These are phyloP conservation scores for Capra hircus DNA, from an alignment of 2,113 vertebrate genomes.

Conservation along the genomic window DNA sequence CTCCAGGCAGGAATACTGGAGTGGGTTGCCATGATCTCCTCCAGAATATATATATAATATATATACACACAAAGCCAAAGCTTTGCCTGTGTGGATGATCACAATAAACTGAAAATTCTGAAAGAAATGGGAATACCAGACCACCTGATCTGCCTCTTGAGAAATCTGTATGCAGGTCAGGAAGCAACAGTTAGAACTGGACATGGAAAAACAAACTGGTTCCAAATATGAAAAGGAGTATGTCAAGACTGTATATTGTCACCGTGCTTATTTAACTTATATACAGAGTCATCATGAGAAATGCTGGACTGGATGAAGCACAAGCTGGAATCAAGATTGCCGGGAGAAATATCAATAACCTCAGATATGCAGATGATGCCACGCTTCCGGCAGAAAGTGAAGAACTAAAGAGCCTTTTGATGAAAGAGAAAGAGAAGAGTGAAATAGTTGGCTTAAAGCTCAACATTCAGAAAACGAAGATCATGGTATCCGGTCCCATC, in stretches of 20 bases:
- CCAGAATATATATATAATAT: background rate
- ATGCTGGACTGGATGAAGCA: background rate
- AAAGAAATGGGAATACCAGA: background rate
- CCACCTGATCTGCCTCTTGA: background rate
- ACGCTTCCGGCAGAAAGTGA: background rate
- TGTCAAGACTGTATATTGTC: accelerated
- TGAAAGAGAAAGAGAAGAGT: background rate
- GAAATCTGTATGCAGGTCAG: background rate
- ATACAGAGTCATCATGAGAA: background rate
- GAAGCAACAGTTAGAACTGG: background rate
- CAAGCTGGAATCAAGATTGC: background rate
- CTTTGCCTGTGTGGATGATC: background rate
- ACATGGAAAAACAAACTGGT: background rate
- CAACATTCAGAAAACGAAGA: background rate
- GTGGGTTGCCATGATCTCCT: background rate
- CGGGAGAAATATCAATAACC: accelerated
- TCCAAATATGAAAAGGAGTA: background rate
- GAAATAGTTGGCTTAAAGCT: background rate
- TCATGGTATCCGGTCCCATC: background rate
- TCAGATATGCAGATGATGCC: background rate
- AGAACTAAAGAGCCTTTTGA: background rate
- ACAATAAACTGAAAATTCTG: background rate
- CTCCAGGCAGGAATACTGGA: background rate
- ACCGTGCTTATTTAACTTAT: background rate
- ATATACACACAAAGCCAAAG: background rate